Evolutionary conservation across 2,888 invertebrate genomes (phyloP), one percentile per base, ranked within the genome.

Genomic region (Empis livida): DNA sequence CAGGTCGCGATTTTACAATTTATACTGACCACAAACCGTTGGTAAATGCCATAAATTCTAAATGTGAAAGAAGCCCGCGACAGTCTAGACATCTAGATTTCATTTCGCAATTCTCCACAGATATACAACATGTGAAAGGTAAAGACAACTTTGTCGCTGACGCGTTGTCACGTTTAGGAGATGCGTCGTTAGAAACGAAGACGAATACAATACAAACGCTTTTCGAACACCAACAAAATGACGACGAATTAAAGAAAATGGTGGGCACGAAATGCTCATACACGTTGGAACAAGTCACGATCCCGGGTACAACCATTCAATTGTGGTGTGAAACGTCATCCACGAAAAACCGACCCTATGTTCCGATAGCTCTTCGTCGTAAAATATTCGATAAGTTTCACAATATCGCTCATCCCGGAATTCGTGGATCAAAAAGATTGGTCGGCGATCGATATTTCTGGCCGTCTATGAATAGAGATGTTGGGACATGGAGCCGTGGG

Each of bases 1-100:
- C 10, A 32, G 32, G 32, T 13, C 10, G 32, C 10, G 13, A 32
- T 3, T 32, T 32, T 13, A 13, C 13, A 32, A 32, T 32, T 32
- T 32, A 13, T 15, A 49, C 38, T 5, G 49, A 46, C 20, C 46
- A 48, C 32, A 45, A 48, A n/a, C 43, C 46, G n/a, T 31, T 45
- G 2, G 15, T 32, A 4, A 11, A 32, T 13, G 40, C 32, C 1
- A n/a, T 46, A 1, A 13, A 16, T 13, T 27, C 39, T 8, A 39
- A 39, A 39, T 14, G 11, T 13, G 32, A 32, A 32, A 10, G 32
- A 13, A 32, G 32, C 9, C 32, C 32, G 13, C 32, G 32, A 32
- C 32, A 32, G 13, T 13, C 32, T 10, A 10, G 32, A 32, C 32
- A 32, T 32, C 9, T 32, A 10, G 32, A 32, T 13, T 32, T 32